Evolutionary conservation across 2,113 vertebrate species (phyloP).

Genomic region (Cyprinodon brontotheroides): DNA sequence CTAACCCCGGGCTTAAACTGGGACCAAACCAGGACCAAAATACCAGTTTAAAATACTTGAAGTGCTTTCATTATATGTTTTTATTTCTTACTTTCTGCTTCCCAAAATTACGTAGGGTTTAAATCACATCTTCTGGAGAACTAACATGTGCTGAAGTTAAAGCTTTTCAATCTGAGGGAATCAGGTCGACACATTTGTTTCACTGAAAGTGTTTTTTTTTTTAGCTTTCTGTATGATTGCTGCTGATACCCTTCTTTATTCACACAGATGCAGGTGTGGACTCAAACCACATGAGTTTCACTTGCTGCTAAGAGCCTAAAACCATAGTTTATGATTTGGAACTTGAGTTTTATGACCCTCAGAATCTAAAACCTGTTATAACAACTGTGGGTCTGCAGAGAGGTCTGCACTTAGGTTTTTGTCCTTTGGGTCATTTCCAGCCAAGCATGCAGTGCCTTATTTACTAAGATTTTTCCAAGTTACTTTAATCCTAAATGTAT

Average conservation of each 20-base stretch:
- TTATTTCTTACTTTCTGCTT: conserved; percentile 23
- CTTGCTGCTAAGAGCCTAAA: background rate
- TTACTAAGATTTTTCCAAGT: background rate
- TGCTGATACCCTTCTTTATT: background rate
- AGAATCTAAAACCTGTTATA: background rate
- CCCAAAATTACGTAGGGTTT: conserved; percentile 40
- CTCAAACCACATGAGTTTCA: background rate
- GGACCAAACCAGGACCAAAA: conserved; percentile 48
- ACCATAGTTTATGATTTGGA: background rate
- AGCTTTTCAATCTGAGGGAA: background rate
- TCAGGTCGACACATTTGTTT: background rate
- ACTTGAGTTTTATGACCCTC: background rate
- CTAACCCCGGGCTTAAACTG: conserved; percentile 2
- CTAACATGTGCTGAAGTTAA: background rate
- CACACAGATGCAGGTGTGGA: background rate
- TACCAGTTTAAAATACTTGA: conserved; percentile 31
- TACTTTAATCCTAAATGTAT: background rate
- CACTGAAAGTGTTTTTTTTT: background rate
- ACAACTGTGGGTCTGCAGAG: background rate
- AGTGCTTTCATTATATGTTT: conserved; percentile 17
- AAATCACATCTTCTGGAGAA: conserved; percentile 9
- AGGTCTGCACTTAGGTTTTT: background rate
- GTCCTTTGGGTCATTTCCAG: background rate
- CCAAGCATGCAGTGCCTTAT: background rate
- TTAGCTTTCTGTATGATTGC: background rate